Evolutionary conservation across 2,888 invertebrate species (phyloP).

Genomic region (Endomychus coccineus): DNA sequence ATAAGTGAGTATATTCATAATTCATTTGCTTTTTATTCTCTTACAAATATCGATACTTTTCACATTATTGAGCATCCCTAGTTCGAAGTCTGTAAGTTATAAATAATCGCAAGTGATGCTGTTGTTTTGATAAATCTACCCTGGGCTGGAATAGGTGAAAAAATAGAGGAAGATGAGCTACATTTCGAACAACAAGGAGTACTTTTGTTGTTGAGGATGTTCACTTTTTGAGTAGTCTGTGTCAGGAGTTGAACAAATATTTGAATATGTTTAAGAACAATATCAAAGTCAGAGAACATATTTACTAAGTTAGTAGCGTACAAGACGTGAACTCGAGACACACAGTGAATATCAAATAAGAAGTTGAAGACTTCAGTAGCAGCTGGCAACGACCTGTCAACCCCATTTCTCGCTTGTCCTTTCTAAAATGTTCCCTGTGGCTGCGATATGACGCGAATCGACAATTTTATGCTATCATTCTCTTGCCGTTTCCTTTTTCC

Average conservation of each 20-base stretch:
- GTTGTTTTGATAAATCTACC: too few relatives aligned
- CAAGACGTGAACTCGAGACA: conserved; percentile 34
- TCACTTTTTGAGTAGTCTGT: too few relatives aligned
- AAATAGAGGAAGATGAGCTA: too few relatives aligned
- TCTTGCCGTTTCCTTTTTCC: conserved; percentile 11
- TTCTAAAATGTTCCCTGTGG: conserved; percentile 26
- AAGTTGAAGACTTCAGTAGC: conserved; percentile 40
- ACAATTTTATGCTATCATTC: conserved; percentile 28
- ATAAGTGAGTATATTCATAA: too few relatives aligned
- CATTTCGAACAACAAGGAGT: too few relatives aligned
- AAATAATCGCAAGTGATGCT: too few relatives aligned
- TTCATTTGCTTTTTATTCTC: neutral
- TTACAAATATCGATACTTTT: neutral
- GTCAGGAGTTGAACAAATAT: conserved; percentile 2
- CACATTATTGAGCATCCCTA: too few relatives aligned
- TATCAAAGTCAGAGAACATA: conserved; percentile 34
- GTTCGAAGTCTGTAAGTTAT: conserved; percentile 1
- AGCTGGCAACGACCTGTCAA: conserved; percentile 40
- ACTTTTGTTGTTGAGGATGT: too few relatives aligned
- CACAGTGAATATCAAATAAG: conserved; percentile 42
- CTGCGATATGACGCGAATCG: conserved; percentile 26
- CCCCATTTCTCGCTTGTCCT: conserved; percentile 36
- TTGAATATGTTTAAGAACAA: conserved; percentile 24
- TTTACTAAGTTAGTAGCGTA: conserved; percentile 35
- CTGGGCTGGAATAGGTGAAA: too few relatives aligned